Evolutionary conservation across 2,888 invertebrate species (phyloP).

Genomic region (Platycheirus rosarum): DNA sequence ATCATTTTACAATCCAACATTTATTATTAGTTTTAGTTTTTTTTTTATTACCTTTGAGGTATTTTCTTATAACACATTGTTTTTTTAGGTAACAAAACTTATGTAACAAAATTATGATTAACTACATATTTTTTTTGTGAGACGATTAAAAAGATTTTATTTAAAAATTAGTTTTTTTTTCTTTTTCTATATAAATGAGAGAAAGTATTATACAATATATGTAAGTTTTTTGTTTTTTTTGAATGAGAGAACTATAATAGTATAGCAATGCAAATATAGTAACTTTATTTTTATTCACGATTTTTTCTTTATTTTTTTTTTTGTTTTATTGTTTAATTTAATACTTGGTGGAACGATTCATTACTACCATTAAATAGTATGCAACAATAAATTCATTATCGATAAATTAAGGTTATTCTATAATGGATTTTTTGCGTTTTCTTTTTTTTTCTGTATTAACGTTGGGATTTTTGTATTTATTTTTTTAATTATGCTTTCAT

Average conservation of each 20-base stretch:
- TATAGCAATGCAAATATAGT: conserved; percentile 68
- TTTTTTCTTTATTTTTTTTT: conserved; percentile 34
- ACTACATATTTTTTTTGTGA: conserved; percentile 37
- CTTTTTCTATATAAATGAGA: conserved; percentile 39
- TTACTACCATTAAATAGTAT: conserved; percentile 66
- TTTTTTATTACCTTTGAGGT: conserved; percentile 1
- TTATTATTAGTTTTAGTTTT: conserved; percentile 1
- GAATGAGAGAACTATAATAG: conserved; percentile 47
- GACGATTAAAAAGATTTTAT: conserved; percentile 49
- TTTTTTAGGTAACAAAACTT: conserved; percentile 20
- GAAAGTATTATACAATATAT: conserved; percentile 58
- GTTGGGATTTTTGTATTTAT: conserved; percentile 63
- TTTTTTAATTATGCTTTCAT: conserved; percentile 33
- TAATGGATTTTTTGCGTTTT: conserved; percentile 26
- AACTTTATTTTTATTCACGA: conserved; percentile 59
- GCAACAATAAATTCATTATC: conserved; percentile 70
- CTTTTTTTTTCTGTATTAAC: conserved; percentile 53
- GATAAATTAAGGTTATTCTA: conserved; percentile 69
- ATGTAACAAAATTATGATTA: conserved; percentile 13
- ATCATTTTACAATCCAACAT: conserved; percentile 21
- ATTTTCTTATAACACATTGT: neutral
- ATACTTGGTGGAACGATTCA: conserved; percentile 72
- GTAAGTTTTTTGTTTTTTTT: conserved; percentile 31
- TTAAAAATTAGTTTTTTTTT: conserved; percentile 41
- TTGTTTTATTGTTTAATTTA: too few relatives aligned